A percentile compares a stretch with the other conserved stretches of the same genome.
These are phyloP conservation scores for Streptopelia turtur DNA, from an alignment of 2,797 vertebrate species.

Conservation along the genomic window DNA sequence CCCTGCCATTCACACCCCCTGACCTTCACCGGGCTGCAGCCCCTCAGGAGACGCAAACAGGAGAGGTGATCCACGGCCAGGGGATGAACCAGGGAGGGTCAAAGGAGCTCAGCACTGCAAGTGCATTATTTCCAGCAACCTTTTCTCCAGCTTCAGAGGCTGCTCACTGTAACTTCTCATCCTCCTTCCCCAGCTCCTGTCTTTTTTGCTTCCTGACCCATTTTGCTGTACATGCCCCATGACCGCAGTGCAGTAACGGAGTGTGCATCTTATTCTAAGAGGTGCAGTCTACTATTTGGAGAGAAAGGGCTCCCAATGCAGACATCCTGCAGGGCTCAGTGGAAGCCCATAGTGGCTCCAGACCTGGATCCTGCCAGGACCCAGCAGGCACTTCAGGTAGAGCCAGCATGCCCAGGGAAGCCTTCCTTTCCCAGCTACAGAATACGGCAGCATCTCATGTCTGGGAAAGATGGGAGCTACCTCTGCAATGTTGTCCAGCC, in stretches of 20 bases:
- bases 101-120: not conserved
- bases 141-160: not conserved
- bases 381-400: not conserved
- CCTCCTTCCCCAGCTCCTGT: not conserved
- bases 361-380: not conserved
- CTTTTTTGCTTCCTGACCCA: not conserved
- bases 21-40: rapidly evolving
- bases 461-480: not conserved
- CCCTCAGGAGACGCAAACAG: not conserved
- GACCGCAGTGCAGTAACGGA: not conserved
- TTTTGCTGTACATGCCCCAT: not conserved
- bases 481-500: not conserved
- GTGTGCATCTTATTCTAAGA: not conserved
- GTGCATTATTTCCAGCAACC: not conserved
- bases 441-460: not conserved
- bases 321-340: rapidly evolving
- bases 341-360: not conserved
- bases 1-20: rapidly evolving
- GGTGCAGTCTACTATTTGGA: not conserved
- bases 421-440: not conserved
- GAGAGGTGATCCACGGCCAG: not conserved
- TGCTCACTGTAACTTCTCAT: not conserved
- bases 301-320: not conserved
- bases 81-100: not conserved
- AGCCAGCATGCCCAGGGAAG: not conserved